Evolutionary conservation across 2,888 invertebrate species (phyloP), one percentile per base, ranked within the genome.

Genomic region (Thalpophila matura): DNA sequence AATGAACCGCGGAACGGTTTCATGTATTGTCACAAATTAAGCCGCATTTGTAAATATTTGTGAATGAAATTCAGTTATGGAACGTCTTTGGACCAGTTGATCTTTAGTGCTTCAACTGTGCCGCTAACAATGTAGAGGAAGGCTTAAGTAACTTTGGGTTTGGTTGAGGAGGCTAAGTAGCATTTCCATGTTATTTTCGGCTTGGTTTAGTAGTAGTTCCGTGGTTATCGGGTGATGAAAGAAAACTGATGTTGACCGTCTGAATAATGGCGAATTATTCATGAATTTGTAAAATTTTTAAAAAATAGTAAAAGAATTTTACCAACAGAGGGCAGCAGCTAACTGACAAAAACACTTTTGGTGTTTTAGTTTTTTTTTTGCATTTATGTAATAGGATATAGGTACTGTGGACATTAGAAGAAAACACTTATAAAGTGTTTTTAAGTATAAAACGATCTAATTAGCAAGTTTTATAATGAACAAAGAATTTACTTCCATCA

Each of bases 21-120:
- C 51, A 18, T 38, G 42, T 37, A 74, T 79, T 80, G 76, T 79
- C 61, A 68, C 72, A 74, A 62, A 66, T 60, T 85, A 89, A 85
- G 77, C 89, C 74, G 81, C 87, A 86, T 86, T 91, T 89, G 88
- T 89, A 90, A 91, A 91, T 91, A 90, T 91, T 91, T 91, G 87
- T 90, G 86, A 91, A 91, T 90, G 89, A 87, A 84, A 60, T 65
- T 68, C 57, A 61, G 74, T 77, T 79, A 77, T 68, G 66, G 59
- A 64, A 63, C 53, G 37, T 69, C 50, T 49, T 53, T 22, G 38
- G 31, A 14, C 38, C 45, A 57, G 37, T 22, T 31, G 27, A 42
- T 50, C 22, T 38, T 24, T 37, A 58, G 67, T 69, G 54, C 64
- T 65, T 76, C 80, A 77, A 80, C 75, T 59, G 26, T 7, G 61